These are phyloP conservation scores for Lepidurus couesii DNA, from an alignment of 1,140 invertebrate genomes.

Conservation along the genomic window DNA sequence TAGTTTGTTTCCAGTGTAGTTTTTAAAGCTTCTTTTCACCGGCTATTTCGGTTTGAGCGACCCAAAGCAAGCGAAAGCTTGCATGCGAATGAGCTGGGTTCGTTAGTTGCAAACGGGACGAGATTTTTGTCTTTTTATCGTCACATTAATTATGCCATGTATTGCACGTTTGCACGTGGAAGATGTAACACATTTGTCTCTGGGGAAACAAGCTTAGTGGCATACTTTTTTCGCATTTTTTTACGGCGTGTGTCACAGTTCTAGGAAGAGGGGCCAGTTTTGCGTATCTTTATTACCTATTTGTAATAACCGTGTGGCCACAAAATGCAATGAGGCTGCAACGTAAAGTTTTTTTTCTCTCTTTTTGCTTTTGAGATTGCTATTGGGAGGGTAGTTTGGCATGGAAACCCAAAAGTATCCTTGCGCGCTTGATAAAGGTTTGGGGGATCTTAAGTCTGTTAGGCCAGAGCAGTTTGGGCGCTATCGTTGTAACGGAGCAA, in stretches of 20 bases:
- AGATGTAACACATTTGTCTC: too few relatives aligned
- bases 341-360: background rate
- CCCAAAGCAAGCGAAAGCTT: background rate
- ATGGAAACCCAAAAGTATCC: background rate
- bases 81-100: background rate
- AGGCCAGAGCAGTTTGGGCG: background rate
- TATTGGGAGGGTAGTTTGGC: background rate
- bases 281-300: too few relatives aligned
- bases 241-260: too few relatives aligned
- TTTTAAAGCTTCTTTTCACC: background rate
- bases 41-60: background rate
- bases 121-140: background rate
- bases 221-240: too few relatives aligned
- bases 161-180: too few relatives aligned
- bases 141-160: too few relatives aligned
- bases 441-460: background rate
- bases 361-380: background rate
- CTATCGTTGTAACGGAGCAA: background rate
- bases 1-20: background rate
- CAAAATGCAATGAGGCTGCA: background rate
- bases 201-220: too few relatives aligned
- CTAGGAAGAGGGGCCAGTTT: too few relatives aligned
- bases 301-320: background rate
- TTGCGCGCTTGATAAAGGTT: slow-evolving; percentile 11
- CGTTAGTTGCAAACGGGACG: background rate